These are phyloP conservation scores for Heterohyrax brucei DNA, from an alignment of 2,797 vertebrate species.

Conservation along the genomic window DNA sequence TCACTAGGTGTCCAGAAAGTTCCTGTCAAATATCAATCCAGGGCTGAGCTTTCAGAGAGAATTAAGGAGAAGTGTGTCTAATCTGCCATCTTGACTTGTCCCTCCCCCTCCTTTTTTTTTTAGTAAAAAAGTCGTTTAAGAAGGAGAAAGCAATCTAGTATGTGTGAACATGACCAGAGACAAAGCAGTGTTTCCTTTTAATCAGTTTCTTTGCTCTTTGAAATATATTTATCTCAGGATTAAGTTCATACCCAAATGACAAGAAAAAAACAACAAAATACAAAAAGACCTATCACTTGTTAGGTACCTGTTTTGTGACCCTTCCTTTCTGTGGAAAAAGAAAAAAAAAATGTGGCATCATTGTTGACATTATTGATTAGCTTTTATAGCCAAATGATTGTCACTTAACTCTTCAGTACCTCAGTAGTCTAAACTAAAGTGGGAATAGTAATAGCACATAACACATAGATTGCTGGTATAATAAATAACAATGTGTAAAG, in stretches of 20 bases:
- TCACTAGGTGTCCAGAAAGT: too few species aligned
- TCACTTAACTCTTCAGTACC: neutral
- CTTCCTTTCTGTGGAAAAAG: neutral
- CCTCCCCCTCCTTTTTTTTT: too few species aligned
- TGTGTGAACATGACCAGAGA: neutral
- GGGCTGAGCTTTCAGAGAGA: too few species aligned
- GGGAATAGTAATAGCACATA: neutral
- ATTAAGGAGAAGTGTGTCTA: too few species aligned
- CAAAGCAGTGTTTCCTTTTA: neutral
- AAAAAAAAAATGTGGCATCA: neutral
- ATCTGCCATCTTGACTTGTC: too few species aligned
- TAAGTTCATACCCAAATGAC: neutral
- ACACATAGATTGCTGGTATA: neutral
- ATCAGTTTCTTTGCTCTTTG: slow-evolving; percentile 23
- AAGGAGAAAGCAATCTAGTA: neutral
- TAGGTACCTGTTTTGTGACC: neutral
- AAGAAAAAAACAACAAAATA: neutral
- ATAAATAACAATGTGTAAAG: neutral
- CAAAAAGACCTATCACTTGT: neutral
- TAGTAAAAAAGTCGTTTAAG: slow-evolving; percentile 30
- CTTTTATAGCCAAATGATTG: neutral
- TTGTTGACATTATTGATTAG: neutral
- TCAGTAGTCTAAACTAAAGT: neutral
- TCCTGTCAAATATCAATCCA: too few species aligned
- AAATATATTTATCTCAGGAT: neutral